Percentiles rank a stretch among this genome's conserved stretches.
phyloP scores from a whole-genome alignment of 2,888 invertebrate genomes.

The Stenolophus ochropezus region DNA sequence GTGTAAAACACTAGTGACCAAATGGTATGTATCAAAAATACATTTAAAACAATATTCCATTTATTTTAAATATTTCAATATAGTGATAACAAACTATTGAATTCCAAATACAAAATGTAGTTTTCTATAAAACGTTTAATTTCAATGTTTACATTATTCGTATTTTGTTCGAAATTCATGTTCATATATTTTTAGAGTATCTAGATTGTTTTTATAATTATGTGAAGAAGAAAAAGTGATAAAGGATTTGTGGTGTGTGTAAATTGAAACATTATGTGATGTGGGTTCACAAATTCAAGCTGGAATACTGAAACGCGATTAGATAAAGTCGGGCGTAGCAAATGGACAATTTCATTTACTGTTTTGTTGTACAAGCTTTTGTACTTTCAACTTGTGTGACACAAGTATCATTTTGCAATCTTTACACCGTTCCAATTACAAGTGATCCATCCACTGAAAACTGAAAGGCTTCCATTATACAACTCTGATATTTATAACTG shows the following conservation, averaged over 20 bases:
- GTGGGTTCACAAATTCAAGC: background rate
- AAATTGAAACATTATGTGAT: background rate
- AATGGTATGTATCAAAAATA: no score
- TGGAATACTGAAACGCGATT: background rate
- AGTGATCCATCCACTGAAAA: background rate
- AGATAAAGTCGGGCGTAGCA: background rate
- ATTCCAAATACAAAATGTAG: background rate
- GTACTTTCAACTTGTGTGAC: background rate
- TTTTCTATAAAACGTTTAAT: no score
- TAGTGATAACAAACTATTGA: background rate
- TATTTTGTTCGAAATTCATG: no score
- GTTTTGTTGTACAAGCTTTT: background rate
- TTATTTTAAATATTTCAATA: background rate
- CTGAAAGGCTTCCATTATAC: background rate
- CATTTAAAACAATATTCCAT: no score
- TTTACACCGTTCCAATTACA: background rate
- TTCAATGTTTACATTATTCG: no score
- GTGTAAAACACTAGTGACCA: no score
- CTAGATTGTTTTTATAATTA: no score
- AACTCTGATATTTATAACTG: background rate
- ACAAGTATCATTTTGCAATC: background rate
- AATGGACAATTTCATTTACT: background rate
- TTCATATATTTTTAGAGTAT: no score
- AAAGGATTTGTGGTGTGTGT: no score
- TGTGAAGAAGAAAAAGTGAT: no score